Evolutionary conservation across 30 jellyfish, hydroid and myxozoan genomes (phyloP).

Genomic region (Mastigias papua): DNA sequence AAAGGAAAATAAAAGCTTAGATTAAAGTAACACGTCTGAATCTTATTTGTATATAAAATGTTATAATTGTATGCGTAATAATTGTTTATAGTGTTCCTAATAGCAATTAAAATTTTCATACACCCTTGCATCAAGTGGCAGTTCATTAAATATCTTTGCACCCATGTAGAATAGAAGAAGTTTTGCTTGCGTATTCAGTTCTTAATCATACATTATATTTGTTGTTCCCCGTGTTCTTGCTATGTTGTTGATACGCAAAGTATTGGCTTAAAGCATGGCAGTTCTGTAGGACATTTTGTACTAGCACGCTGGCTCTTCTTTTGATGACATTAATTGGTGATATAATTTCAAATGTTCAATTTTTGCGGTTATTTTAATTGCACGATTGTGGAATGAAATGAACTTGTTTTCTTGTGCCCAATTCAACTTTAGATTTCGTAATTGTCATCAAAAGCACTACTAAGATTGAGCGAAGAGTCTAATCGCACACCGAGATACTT

Average conservation of each 20-base stretch:
- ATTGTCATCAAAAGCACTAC: constrained; percentile 53
- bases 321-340: constrained; percentile 69
- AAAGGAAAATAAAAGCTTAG: background rate
- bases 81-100: constrained; percentile 18
- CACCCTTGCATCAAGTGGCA: constrained; percentile 31
- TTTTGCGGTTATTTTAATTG: constrained; percentile 61
- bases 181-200: constrained; percentile 34
- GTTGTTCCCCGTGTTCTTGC: constrained; percentile 62
- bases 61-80: background rate
- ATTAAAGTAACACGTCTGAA: background rate
- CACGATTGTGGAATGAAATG: constrained; percentile 67
- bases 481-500: constrained; percentile 75
- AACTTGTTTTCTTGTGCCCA: constrained; percentile 54
- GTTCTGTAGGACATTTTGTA: constrained; percentile 75
- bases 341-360: constrained; percentile 38
- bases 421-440: constrained; percentile 64
- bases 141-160: constrained; percentile 23
- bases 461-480: constrained; percentile 69
- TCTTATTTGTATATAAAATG: background rate
- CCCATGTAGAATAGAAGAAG: constrained; percentile 22
- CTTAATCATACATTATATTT: constrained; percentile 27
- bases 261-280: constrained; percentile 63
- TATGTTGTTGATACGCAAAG: constrained; percentile 45
- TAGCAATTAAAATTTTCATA: background rate
- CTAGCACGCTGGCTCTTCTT: constrained; percentile 76